Base-by-base conservation (phyloP, 2,888 invertebrate genomes). In the Tortrix viridana region DNA sequence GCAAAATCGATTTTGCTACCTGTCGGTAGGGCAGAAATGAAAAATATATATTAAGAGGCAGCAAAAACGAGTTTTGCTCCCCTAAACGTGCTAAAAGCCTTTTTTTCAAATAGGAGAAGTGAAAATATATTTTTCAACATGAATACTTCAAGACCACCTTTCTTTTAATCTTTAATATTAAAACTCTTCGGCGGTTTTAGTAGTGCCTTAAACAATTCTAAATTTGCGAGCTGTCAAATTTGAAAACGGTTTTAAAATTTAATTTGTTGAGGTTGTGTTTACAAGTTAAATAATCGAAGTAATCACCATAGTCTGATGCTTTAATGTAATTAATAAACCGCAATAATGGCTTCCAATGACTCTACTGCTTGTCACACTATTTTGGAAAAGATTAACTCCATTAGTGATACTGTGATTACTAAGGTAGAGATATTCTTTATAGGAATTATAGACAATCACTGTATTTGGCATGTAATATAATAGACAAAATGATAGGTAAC, bases 301-400 rank as follows among this genome's bases (percentile, higher is more conserved):
- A 41, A 47, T 63, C 3, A 9, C 48, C n/a, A 5, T 32, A 48
- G 48, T 12, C 14, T 9, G 1, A 18, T 63, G 46, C n/a, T 58
- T 48, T 18, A 38, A 19, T 19, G 12, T 49, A 23, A 12, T 9
- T 16, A n/a, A 41, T 41, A 58, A 50, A 12, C 14, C 38, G 9
- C 58, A n/a, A 71, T 47, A 43, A 88, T 86, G 87, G 76, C 79
- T 69, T 73, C 78, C 20, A 81, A 80, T 69, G 75, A 82, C 66
- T 77, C 77, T 5, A 77, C 74, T 19, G 60, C 71, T 18, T 74
- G 83, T 41, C 91, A 85, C 64, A 91, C 91, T 7, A 91, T 92
- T 71, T 81, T 92, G 71, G 89, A 87, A 41, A 90, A 89, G 79
- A 92, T 92, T 32, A 91, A 88, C 79, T 79, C 86, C 26, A 81